phyloP scores from a whole-genome alignment of 1,140 invertebrate genomes.

The Meteorus sp. region DNA sequence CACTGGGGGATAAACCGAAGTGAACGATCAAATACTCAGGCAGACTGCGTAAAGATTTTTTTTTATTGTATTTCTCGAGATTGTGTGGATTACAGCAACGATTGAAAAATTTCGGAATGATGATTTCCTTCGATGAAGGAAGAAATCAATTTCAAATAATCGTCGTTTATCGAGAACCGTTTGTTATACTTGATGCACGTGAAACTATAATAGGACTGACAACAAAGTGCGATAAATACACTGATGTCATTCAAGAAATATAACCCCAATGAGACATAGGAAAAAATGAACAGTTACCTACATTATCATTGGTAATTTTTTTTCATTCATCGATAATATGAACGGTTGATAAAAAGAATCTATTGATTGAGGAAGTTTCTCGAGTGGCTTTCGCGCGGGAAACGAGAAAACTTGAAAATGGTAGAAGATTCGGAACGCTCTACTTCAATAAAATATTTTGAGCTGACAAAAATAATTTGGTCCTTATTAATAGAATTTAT shows the following conservation, averaged over 20 bases:
- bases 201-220: background rate
- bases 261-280: slow-evolving; percentile 4
- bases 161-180: background rate
- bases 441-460: background rate
- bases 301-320: background rate
- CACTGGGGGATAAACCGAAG: slow-evolving; percentile 14
- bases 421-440: background rate
- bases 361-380: background rate
- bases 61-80: slow-evolving; percentile 16
- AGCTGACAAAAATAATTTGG: background rate
- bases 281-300: background rate
- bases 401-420: background rate
- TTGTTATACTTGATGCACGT: background rate
- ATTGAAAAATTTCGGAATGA: slow-evolving; percentile 19
- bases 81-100: slow-evolving; percentile 22
- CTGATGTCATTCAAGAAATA: slow-evolving; percentile 13
- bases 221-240: background rate
- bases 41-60: slow-evolving; percentile 15
- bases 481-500: background rate
- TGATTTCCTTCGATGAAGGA: slow-evolving; percentile 4
- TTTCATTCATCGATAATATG: background rate
- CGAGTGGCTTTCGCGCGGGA: background rate
- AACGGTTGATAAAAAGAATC: background rate
- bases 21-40: slow-evolving; percentile 12
- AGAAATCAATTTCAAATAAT: slow-evolving; percentile 2